Conservation (phyloP, 2,113 vertebrate species). For the Archocentrus centrarchus region DNA sequence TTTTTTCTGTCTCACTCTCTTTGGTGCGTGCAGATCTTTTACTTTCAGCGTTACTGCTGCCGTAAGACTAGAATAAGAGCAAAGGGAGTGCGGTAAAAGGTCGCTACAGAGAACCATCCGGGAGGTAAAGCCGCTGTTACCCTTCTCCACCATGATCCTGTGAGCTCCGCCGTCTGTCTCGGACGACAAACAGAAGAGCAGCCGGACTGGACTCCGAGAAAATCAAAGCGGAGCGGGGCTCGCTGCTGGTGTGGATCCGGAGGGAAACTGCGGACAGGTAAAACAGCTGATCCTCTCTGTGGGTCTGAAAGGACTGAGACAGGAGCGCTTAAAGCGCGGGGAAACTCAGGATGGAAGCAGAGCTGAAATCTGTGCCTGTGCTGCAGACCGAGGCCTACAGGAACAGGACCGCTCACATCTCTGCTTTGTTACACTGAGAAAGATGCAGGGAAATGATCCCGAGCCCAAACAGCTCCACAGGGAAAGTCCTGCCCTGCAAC, state of each 20-base stretch:
- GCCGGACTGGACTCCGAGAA: slow-evolving; percentile 10
- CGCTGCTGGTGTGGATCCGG: slow-evolving; percentile 47
- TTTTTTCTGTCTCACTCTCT: not conserved
- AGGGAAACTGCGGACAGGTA: slow-evolving; percentile 56
- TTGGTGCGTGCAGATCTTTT: slow-evolving; percentile 50
- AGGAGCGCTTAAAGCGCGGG: not conserved
- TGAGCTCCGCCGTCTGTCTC: slow-evolving; percentile 10
- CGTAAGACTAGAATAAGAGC: not conserved
- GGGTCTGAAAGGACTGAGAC: not conserved
- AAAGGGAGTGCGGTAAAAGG: not conserved
- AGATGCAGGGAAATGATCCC: not conserved
- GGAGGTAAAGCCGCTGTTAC: not conserved
- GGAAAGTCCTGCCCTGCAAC: not conserved
- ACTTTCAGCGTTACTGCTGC: not conserved
- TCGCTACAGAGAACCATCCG: rapidly evolving
- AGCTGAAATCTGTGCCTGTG: not conserved
- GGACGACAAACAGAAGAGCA: not conserved
- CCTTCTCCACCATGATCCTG: slow-evolving; percentile 38
- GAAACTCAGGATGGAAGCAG: not conserved
- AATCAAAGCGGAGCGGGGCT: slow-evolving; percentile 3
- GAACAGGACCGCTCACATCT: not conserved
- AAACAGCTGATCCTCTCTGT: not conserved
- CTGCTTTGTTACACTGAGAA: not conserved
- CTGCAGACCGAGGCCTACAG: not conserved
- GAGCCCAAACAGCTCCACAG: not conserved